These are phyloP conservation scores for Heliconius hermathena DNA, from an alignment of 1,140 invertebrate genomes.

Conservation along the genomic window DNA sequence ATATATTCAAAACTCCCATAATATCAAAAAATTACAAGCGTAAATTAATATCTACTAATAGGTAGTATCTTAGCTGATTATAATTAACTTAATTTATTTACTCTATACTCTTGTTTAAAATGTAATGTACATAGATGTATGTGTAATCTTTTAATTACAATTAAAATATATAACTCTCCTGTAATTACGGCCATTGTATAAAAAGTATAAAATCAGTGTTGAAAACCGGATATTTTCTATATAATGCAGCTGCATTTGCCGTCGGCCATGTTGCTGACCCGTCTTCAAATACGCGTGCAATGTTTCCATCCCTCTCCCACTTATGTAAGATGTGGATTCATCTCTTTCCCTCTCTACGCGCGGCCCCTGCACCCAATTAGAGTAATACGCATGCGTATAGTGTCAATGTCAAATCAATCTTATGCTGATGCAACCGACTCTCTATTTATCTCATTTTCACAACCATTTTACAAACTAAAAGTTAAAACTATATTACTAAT, in stretches of 20 bases:
- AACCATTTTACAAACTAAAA: neutral
- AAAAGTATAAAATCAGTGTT: constrained; percentile 1
- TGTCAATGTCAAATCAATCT: constrained; percentile 81
- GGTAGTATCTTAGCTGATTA: neutral
- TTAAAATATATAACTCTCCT: neutral
- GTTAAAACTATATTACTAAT: too few species aligned
- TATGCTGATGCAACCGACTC: constrained; percentile 72
- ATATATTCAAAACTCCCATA: too few species aligned
- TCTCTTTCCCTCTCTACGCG: constrained; percentile 46
- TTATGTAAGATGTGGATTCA: constrained; percentile 31
- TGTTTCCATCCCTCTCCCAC: constrained; percentile 49
- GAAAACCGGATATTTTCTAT: constrained; percentile 20
- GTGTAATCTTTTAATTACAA: neutral
- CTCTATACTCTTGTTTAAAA: neutral
- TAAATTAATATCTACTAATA: neutral
- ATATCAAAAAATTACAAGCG: neutral
- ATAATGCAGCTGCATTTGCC: constrained; percentile 66
- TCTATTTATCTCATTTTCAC: neutral
- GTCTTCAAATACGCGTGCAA: constrained; percentile 47
- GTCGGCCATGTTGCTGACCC: constrained; percentile 72
- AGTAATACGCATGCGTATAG: constrained; percentile 75
- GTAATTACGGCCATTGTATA: neutral
- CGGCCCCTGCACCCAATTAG: constrained; percentile 67
- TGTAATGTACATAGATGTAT: neutral
- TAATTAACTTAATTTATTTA: neutral